Evolutionary conservation across 2,888 invertebrate species (phyloP), one percentile per base, ranked within the genome.

Genomic region (Metallyticus violacea): DNA sequence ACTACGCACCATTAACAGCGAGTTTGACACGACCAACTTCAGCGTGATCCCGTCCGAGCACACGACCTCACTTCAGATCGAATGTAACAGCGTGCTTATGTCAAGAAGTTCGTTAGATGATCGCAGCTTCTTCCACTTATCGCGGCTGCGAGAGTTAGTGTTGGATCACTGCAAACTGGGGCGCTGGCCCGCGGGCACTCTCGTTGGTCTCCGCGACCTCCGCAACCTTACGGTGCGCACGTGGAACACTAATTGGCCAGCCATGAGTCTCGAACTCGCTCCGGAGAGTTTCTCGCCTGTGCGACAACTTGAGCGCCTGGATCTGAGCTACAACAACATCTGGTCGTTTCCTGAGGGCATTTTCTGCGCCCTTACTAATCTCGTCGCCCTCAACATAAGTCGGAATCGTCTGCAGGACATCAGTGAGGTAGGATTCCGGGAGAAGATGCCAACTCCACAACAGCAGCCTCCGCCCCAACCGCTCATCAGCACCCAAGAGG

Each of bases 351-450:
- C 97, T 28, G 96, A 96, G 90, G 95, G 95, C 90, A 93, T 97
- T 88, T 97, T 97, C 92, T 97, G 97, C 91, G 95, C 96, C 4
- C 92, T 97, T 89, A 95, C 95, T 77, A 97, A 96, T 90, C 93
- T 97, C 90, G 95, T 96, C 88, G 94, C 94, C 88, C 92, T 98
- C 89, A 98, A 98, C 91, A 95, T 98, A 89, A 97, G 97, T 88
- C 95, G 96, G 90, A 98, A 98, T 92, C 94, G 97, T 89, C 93
- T 98, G 88, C 97, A 97, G 92, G 97, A 98, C 91, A 96, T 98
- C 80, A 95, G 95, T 90, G 97, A 97, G 91, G 93, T 98, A 89
- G 97, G 97, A 77, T 97, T 97, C 91, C 93, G 96, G 90, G 97
- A 97, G 91, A 94, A 95, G 90, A 90, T 91, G 28, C 93, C 93